phyloP scores from a whole-genome alignment of 2,113 vertebrate species.

The Lepisosteus oculatus region DNA sequence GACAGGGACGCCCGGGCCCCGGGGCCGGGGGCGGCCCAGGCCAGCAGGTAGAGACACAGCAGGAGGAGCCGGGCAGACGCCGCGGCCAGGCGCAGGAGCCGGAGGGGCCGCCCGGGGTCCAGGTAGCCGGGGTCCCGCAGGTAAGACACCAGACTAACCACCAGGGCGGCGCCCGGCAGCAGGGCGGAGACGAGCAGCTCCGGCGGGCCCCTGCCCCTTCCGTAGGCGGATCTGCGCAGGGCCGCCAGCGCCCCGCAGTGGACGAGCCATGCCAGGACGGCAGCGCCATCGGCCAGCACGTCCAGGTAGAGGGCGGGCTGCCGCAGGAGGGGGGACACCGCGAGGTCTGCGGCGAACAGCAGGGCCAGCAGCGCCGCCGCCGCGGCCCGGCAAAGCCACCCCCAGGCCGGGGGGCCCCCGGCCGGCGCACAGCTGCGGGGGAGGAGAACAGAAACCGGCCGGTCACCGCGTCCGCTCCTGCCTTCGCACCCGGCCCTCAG shows the following conservation, averaged over 20 bases:
- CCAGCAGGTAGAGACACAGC: conserved; percentile 69
- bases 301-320: conserved; percentile 70
- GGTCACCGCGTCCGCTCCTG: no score
- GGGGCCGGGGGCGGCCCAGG: conserved; percentile 62
- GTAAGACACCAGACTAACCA: conserved; percentile 72
- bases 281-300: conserved; percentile 67
- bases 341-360: conserved; percentile 67
- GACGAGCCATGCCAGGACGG: conserved; percentile 75
- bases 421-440: conserved; percentile 35
- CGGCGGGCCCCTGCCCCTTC: conserved; percentile 68
- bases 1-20: conserved; percentile 44
- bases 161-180: conserved; percentile 67
- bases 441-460: neutral
- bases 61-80: conserved; percentile 62
- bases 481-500: no score
- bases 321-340: conserved; percentile 59
- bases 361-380: conserved; percentile 61
- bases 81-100: conserved; percentile 67
- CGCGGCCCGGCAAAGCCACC: conserved; percentile 72
- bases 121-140: conserved; percentile 48
- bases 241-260: conserved; percentile 67
- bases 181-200: conserved; percentile 63
- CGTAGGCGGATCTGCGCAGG: conserved; percentile 57
- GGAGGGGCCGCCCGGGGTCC: conserved; percentile 47
- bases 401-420: conserved; percentile 42